These are phyloP conservation scores for Meriones psammophilus DNA, from an alignment of 2,797 vertebrate species.

Conservation along the genomic window DNA sequence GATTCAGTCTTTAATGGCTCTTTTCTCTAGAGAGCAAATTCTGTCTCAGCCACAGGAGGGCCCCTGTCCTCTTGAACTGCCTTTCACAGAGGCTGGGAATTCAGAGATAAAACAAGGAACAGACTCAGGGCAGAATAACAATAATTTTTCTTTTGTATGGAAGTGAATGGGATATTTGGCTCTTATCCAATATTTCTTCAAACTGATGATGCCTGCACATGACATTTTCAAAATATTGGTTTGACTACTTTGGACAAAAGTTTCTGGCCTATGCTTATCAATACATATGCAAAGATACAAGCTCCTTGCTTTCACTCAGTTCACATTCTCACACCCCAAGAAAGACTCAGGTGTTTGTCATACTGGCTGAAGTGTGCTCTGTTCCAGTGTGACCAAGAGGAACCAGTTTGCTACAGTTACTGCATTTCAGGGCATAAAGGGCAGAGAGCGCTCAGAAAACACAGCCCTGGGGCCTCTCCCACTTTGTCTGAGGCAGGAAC, in stretches of 20 bases:
- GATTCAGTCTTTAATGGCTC: not conserved
- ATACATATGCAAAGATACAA: not conserved
- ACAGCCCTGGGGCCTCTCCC: not conserved
- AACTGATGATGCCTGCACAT: conserved; percentile 7
- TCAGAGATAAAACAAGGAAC: conserved; percentile 59
- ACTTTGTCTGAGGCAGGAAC: not conserved
- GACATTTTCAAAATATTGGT: conserved; percentile 19
- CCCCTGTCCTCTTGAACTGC: conserved; percentile 66
- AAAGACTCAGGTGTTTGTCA: not conserved
- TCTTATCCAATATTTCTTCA: not conserved
- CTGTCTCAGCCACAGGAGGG: conserved; percentile 80
- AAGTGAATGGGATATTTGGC: conserved; percentile 49
- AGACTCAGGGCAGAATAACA: conserved; percentile 46
- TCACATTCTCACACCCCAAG: not conserved
- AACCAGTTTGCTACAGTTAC: not conserved
- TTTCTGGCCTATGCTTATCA: not conserved
- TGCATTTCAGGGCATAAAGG: not conserved
- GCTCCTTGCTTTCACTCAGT: not conserved
- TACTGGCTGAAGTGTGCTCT: not conserved
- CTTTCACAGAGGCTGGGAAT: conserved; percentile 27
- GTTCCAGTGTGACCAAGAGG: not conserved
- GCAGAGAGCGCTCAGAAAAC: not conserved
- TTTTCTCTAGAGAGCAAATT: conserved; percentile 72
- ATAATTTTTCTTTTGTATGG: not conserved
- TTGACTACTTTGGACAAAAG: conserved; percentile 54